phyloP scores from a whole-genome alignment of 2,113 vertebrate genomes.

The Bujurquina vittata region DNA sequence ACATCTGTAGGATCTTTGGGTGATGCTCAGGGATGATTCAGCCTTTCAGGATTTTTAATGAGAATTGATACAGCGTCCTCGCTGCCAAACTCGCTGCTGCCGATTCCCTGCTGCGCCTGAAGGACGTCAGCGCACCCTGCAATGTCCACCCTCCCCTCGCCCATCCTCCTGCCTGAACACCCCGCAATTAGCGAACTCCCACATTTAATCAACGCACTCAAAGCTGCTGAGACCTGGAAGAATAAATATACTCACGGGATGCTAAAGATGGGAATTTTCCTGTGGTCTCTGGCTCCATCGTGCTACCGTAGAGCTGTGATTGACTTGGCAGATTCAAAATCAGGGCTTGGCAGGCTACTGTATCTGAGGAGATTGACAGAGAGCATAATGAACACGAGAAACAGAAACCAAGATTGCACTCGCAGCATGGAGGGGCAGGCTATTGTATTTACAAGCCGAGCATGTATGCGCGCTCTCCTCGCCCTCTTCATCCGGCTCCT shows the following conservation, averaged over 20 bases:
- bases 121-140: slow-evolving; percentile 48
- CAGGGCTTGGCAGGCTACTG: slow-evolving; percentile 28
- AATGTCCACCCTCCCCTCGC: slow-evolving; percentile 30
- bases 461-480: not conserved
- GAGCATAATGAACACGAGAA: slow-evolving; percentile 26
- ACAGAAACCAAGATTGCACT: slow-evolving; percentile 25
- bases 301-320: slow-evolving; percentile 40
- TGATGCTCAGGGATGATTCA: slow-evolving; percentile 38
- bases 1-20: not conserved
- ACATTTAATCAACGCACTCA: slow-evolving; percentile 63
- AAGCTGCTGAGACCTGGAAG: slow-evolving; percentile 31
- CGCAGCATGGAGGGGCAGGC: not conserved
- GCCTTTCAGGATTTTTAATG: slow-evolving; percentile 46
- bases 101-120: slow-evolving; percentile 40
- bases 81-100: slow-evolving; percentile 49
- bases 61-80: slow-evolving; percentile 40
- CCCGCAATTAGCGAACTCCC: slow-evolving; percentile 64
- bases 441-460: slow-evolving; percentile 46
- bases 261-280: not conserved
- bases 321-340: slow-evolving; percentile 52
- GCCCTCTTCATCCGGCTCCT: slow-evolving; percentile 13
- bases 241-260: not conserved
- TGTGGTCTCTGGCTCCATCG: not conserved
- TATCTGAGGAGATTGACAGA: slow-evolving; percentile 22
- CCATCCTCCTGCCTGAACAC: slow-evolving; percentile 34